Evolutionary conservation across 2,797 vertebrate genomes (phyloP), one percentile per base, ranked within the genome.

Genomic region (Florisuga fusca): DNA sequence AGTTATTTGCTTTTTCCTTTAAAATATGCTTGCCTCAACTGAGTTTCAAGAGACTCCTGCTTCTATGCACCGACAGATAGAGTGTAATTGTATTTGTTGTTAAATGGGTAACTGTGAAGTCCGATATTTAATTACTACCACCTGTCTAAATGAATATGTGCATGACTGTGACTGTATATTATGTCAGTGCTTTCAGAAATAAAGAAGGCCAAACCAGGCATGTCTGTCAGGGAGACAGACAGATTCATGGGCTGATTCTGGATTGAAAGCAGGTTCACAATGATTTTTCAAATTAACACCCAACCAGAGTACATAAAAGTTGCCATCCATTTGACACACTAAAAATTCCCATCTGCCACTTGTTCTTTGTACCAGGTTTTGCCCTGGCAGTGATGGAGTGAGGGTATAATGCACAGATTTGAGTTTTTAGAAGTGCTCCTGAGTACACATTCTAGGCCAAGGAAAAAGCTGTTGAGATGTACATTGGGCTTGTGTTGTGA

Each of bases 1-100:
- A 95, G 71, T 90, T 92, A 94, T 95, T 96, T 92, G 78, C 89
- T 63, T 43, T 91, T 94, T 93, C 38, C 72, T 93, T 88, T 93
- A 92, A 92, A 93, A 94, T 73, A 82, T 50, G 63, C 71, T 27
- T 89, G 8, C 41, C 69, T 86, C 76, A 36, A 58, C 38, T 9
- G 21, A 66, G 84, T 91, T 95, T 88, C 94, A 90, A 90, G 89
- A 91, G 73, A 63, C 25, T 91, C n/a, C 38, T 73, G 59, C 62
- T 86, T 95, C 84, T 73, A 15, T 62, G 73, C 79, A 54, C 41
- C 3, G 4, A 36, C 67, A 81, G 76, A 87, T 38, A 95, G 31
- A 78, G 23, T 1, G 15, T 81, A 96, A 96, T 96, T 94, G 92
- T 88, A 92, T 84, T 84, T 88, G 73, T 68, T 92, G 78, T 75